These are phyloP conservation scores for Telenomus remus DNA, from an alignment of 1,140 invertebrate genomes.

Conservation along the genomic window DNA sequence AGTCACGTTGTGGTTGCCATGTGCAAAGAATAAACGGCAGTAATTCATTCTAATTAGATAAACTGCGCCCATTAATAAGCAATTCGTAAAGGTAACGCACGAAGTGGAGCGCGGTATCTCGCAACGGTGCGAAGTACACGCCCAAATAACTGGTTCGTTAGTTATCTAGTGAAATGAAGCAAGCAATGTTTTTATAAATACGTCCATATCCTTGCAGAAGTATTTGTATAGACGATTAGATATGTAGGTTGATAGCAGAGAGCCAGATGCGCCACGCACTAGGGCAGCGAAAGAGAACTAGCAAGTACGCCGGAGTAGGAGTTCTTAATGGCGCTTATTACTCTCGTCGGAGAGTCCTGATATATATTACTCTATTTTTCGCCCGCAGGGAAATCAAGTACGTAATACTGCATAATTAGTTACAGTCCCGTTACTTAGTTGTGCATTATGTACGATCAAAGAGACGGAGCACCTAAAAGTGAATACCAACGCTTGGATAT, in stretches of 20 bases:
- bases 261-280: conserved; percentile 13
- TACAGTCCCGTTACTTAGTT: conserved; percentile 70
- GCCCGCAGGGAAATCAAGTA: conserved; percentile 74
- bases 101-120: conserved; percentile 19
- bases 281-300: conserved; percentile 27
- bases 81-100: conserved; percentile 60
- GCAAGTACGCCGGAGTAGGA: conserved; percentile 57
- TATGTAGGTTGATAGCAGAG: conserved; percentile 22
- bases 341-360: conserved; percentile 68
- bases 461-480: conserved; percentile 66
- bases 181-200: conserved; percentile 39
- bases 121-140: conserved; percentile 18
- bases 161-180: conserved; percentile 39
- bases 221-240: conserved; percentile 40
- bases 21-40: conserved; percentile 55
- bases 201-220: conserved; percentile 7
- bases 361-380: conserved; percentile 73
- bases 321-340: conserved; percentile 74
- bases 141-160: conserved; percentile 43
- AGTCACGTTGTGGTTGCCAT: conserved; percentile 41
- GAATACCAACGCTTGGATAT: conserved; percentile 52
- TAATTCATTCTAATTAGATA: conserved; percentile 72
- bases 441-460: conserved; percentile 73
- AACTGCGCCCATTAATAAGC: conserved; percentile 69
- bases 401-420: conserved; percentile 73